These are phyloP conservation scores for Cyclina sinensis DNA, from an alignment of 1,140 invertebrate genomes.

Conservation along the genomic window DNA sequence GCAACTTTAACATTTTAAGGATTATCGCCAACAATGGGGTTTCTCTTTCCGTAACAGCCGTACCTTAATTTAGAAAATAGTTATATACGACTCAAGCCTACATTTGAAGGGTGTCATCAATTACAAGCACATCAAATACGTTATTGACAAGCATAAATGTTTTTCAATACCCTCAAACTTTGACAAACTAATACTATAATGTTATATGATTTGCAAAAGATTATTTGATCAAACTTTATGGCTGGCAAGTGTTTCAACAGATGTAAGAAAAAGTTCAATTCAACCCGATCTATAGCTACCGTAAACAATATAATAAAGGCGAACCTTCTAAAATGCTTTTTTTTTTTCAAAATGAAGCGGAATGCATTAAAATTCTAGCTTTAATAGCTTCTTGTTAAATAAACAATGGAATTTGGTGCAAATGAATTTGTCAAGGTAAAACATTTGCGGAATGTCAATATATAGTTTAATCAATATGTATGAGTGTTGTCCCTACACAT, in stretches of 20 bases:
- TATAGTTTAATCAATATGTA: conserved; percentile 14
- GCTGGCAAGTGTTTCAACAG: conserved; percentile 7
- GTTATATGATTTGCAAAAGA: conserved; percentile 36
- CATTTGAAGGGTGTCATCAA: conserved; percentile 9
- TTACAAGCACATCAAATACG: conserved; percentile 21
- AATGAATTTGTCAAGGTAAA: not conserved
- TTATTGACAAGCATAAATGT: not conserved
- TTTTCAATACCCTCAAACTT: conserved; percentile 6
- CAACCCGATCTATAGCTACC: not conserved
- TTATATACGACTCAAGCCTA: not conserved
- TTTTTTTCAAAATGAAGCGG: not conserved
- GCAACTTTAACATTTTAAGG: not conserved
- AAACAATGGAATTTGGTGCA: not conserved
- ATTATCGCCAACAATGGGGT: not conserved
- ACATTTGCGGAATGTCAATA: conserved; percentile 5
- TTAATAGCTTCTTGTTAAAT: not conserved
- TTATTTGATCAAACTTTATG: conserved; percentile 34
- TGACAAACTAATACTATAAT: conserved; percentile 19
- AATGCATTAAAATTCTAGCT: too few species aligned
- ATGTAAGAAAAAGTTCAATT: not conserved
- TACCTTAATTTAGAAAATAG: conserved; percentile 7
- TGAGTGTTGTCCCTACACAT: conserved; percentile 5
- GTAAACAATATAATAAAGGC: not conserved
- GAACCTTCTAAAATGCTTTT: not conserved
- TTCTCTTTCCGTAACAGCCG: not conserved